phyloP scores from a whole-genome alignment of 1,140 invertebrate species.

The Tetranychus urticae region DNA sequence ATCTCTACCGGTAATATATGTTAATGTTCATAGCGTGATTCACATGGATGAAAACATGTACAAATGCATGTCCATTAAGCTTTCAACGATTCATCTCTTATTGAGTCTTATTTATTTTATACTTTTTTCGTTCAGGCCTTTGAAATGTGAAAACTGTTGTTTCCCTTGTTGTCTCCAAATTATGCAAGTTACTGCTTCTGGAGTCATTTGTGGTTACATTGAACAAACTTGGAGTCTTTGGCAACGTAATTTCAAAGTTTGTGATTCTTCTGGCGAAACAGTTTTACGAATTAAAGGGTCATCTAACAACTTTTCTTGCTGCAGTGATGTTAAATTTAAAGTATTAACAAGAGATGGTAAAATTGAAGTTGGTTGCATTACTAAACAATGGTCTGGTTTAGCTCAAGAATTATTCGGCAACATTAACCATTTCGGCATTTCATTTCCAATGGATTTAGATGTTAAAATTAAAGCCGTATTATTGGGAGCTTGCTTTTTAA shows the following conservation, averaged over 20 bases:
- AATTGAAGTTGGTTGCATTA: constrained; percentile 37
- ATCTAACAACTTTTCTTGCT: constrained; percentile 46
- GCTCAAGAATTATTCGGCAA: constrained; percentile 43
- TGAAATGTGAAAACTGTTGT: constrained; percentile 50
- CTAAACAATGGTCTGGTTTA: constrained; percentile 46
- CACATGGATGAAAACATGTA: no score
- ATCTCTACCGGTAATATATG: no score
- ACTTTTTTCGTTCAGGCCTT: no score
- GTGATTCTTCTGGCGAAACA: constrained; percentile 12
- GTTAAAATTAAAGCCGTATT: constrained; percentile 53
- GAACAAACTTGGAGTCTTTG: constrained; percentile 61
- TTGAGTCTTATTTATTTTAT: neutral
- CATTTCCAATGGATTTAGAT: constrained; percentile 51
- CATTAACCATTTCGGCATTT: constrained; percentile 46
- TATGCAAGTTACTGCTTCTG: constrained; percentile 37
- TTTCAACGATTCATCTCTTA: no score
- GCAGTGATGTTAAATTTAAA: constrained; percentile 47
- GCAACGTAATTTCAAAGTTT: constrained; percentile 35
- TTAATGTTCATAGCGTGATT: no score
- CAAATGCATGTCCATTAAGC: no score
- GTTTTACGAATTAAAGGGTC: constrained; percentile 64
- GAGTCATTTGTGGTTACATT: constrained; percentile 43
- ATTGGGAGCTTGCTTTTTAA: constrained; percentile 33
- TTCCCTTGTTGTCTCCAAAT: constrained; percentile 59
- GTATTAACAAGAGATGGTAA: constrained; percentile 14